These are phyloP conservation scores for Sus cebifrons DNA, from an alignment of 2,797 vertebrate species.

Conservation along the genomic window DNA sequence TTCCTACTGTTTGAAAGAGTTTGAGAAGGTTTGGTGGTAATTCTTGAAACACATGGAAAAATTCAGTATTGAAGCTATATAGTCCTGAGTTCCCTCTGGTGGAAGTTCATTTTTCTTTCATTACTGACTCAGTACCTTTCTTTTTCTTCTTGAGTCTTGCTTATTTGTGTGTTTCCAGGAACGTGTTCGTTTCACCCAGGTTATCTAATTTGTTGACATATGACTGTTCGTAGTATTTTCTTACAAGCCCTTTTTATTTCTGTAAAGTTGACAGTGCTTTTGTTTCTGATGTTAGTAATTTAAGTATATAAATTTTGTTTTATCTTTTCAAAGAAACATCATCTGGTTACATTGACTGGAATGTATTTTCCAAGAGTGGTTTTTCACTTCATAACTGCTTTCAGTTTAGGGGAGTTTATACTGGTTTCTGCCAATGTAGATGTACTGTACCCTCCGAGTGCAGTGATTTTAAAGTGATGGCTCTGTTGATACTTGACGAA, in stretches of 20 bases:
- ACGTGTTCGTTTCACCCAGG: not conserved
- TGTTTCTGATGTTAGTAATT: conserved; percentile 44
- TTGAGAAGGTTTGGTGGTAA: not conserved
- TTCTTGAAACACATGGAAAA: not conserved
- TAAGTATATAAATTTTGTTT: not conserved
- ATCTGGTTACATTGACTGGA: not conserved
- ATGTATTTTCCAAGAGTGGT: conserved; percentile 30
- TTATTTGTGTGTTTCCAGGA: not conserved
- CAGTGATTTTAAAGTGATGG: not conserved
- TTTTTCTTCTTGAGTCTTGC: not conserved
- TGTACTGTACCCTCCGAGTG: not conserved
- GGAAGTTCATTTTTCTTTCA: not conserved
- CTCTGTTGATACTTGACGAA: conserved; percentile 26
- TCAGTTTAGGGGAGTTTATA: not conserved
- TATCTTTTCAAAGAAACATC: not conserved
- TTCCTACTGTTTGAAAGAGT: not conserved
- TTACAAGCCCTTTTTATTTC: not conserved
- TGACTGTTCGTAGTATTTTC: not conserved
- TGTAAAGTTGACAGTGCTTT: not conserved
- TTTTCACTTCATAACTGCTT: conserved; percentile 31
- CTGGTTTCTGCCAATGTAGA: not conserved
- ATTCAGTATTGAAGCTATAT: not conserved
- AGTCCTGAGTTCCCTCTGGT: not conserved
- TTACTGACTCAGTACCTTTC: not conserved
- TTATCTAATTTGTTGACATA: not conserved